Base-by-base conservation (phyloP, 1,140 invertebrate species). In the Chironomus striatipennis region DNA sequence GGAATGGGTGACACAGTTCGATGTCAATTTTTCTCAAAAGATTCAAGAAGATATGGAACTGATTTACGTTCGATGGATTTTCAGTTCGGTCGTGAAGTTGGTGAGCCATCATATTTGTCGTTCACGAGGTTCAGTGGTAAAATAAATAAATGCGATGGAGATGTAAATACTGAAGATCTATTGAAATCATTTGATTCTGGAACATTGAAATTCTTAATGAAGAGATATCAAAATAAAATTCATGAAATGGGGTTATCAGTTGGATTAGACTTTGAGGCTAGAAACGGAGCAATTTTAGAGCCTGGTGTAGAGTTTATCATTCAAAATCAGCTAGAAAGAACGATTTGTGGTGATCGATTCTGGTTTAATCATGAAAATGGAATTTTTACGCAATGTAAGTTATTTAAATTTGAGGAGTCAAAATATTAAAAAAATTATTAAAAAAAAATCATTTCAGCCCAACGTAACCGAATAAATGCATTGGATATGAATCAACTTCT, bases 311-410 rank as follows among this genome's bases (percentile, higher is more conserved):
- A 21, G 20, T 20, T 20, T 70, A 18, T 70, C 7, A 70, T 70
- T 1, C 8, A 6, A 20, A 17, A 70, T 18, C 65, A 70, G 20
- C 6, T 70, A 0, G 2, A 9, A 6, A 15, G 65, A 18, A 70
- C 65, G 65, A 70, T 70, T 70, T 70, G 65, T 70, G 65, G 65
- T 70, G 65, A 70, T 70, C n/a, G 65, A 70, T 70, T 70, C 18
- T 70, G 65, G 65, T 70, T 8, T 20, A 70, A 70, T 70, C 65
- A 70, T 70, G 47, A 12, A 12, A 57, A 57, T 57, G 47, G 47
- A 15, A 12, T 57, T 15, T 57, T 57, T 57, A 57, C 47, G 12
- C 12, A 57, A n/a, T 12, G 47, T 57, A 57, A 57, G 47, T 57
- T 12, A 5, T 47, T 12, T 15, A 57, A 57, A 12, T n/a, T 47